Base-by-base conservation (phyloP, 2,888 invertebrate genomes). In the Oligia fasciuncula region DNA sequence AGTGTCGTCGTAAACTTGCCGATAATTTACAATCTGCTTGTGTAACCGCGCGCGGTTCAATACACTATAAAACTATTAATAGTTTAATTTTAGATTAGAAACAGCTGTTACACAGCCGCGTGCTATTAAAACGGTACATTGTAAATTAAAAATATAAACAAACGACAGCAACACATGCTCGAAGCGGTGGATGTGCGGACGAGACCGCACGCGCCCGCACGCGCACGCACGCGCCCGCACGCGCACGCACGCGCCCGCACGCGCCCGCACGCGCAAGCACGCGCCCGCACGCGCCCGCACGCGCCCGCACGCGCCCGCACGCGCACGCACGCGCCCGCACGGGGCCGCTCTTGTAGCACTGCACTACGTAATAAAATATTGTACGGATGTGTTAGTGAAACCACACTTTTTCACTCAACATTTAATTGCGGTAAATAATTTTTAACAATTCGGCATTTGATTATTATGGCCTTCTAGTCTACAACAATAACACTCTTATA, bases 381-480 rank as follows among this genome's bases (percentile, higher is more conserved):
- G 46, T 60, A 54, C 29, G 66, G 40, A 40, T 40, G 29, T 43
- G 72, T 83, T 73, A 88, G 77, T 79, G 66, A 89, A 88, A 88
- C 85, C 65, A 86, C 78, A 70, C 66, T 65, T 69, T 77, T 23
- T 78, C 70, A 77, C 60, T 83, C 78, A 90, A 90, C 87, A 84
- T 91, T 91, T 91, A 91, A 88, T 91, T 74, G 81, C 78, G 82
- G 88, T 87, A 84, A 76, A 80, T 71, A 85, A 70, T 80, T 83
- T 84, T 75, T 86, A 88, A 49, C 84, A 82, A 73, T 80, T 77
- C 35, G 78, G 65, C 69, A 57, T 73, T 57, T 62, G 35, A 77
- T 79, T 70, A 76, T 65, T 71, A 79, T 49, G 75, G 62, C 43
- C 8, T 60, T 66, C 72, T 81, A 87, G 60, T 40, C 73, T 79